Conservation (phyloP, 2,113 vertebrate species). For the Apodemus speciosus region DNA sequence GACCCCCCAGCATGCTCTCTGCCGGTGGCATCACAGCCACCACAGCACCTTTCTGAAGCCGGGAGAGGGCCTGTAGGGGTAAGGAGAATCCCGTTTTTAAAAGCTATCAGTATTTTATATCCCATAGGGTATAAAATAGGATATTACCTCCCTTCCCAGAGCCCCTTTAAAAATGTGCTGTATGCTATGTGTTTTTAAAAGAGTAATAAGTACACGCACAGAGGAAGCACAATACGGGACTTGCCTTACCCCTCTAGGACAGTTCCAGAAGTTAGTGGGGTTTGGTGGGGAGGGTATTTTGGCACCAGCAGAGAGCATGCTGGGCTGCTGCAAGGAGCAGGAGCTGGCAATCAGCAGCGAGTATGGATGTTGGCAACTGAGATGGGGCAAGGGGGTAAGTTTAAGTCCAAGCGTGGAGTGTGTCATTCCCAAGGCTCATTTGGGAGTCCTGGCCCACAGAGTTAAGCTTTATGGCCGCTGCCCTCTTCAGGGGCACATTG, state of each 20-base stretch:
- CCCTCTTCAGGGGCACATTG: background rate
- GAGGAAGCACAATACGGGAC: constrained; percentile 81
- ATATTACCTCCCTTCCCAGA: constrained; percentile 76
- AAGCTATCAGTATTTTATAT: constrained; percentile 82
- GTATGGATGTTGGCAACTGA: constrained; percentile 80
- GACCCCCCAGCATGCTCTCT: constrained; percentile 84
- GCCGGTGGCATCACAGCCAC: constrained; percentile 82
- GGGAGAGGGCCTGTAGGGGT: constrained; percentile 84
- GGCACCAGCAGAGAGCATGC: constrained; percentile 82
- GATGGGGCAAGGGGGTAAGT: constrained; percentile 78
- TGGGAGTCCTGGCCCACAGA: background rate
- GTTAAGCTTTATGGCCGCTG: background rate
- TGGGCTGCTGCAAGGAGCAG: constrained; percentile 82
- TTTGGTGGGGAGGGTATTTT: constrained; percentile 68
- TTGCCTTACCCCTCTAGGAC: constrained; percentile 83
- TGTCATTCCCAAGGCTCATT: constrained; percentile 29
- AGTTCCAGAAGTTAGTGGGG: constrained; percentile 74
- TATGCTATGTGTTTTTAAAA: constrained; percentile 81
- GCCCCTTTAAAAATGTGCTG: constrained; percentile 80
- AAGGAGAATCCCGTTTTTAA: constrained; percentile 84
- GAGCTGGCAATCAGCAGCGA: constrained; percentile 82
- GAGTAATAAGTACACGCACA: constrained; percentile 79
- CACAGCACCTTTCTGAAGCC: constrained; percentile 82
- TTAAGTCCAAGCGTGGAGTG: constrained; percentile 50
- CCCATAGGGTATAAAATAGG: constrained; percentile 83